These are phyloP conservation scores for Mamestra brassicae DNA, from an alignment of 2,888 invertebrate species.

Conservation along the genomic window DNA sequence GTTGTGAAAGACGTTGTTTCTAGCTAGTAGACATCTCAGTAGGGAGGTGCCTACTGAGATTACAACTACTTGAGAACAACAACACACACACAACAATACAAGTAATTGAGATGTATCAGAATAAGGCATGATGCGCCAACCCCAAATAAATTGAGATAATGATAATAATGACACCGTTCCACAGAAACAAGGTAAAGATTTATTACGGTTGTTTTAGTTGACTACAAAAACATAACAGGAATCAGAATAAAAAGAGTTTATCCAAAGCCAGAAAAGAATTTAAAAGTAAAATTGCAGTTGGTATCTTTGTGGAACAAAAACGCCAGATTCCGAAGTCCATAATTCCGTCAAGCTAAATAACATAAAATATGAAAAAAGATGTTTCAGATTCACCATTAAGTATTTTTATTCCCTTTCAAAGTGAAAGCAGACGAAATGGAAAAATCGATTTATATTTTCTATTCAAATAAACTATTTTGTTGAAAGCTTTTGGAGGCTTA, in stretches of 20 bases:
- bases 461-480: constrained; percentile 15
- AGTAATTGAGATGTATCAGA: too few relatives aligned
- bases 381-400: neutral
- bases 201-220: neutral
- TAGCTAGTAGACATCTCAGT: too few relatives aligned
- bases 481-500: neutral
- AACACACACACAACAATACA: too few relatives aligned
- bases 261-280: constrained; percentile 3
- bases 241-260: neutral
- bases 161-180: neutral
- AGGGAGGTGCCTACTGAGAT: too few relatives aligned
- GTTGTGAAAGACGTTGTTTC: too few relatives aligned
- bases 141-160: neutral
- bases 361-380: neutral
- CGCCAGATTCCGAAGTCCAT: neutral
- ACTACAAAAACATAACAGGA: neutral
- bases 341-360: neutral
- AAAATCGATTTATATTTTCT: constrained; percentile 8
- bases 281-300: constrained; percentile 6
- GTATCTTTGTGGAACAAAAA: neutral
- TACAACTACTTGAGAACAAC: neutral
- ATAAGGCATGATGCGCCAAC: too few relatives aligned
- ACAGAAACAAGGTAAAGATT: neutral
- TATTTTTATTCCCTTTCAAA: constrained; percentile 2
- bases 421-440: neutral